These are phyloP conservation scores for Schrankia costaestrigalis DNA, from an alignment of 2,888 invertebrate species.

Conservation along the genomic window DNA sequence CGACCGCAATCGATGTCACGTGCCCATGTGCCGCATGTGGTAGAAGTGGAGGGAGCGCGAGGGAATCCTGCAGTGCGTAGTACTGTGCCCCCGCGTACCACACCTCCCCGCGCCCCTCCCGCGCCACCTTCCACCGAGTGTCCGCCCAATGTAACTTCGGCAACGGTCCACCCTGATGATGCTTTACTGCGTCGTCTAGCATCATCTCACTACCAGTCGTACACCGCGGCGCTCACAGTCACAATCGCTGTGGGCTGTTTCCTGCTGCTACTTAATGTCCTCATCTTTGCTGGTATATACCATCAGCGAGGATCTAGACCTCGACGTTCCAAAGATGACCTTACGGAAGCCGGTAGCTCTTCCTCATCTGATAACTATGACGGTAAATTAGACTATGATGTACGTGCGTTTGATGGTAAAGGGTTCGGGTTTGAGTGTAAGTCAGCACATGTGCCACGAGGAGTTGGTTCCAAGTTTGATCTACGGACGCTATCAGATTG, in stretches of 20 bases:
- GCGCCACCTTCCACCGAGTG: slow-evolving; percentile 85
- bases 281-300: slow-evolving; percentile 94
- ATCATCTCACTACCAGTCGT: slow-evolving; percentile 92
- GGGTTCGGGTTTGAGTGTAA: slow-evolving; percentile 80
- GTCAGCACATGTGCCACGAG: slow-evolving; percentile 76
- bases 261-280: slow-evolving; percentile 88
- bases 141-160: slow-evolving; percentile 81
- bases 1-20: slow-evolving; percentile 87
- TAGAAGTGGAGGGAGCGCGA: slow-evolving; percentile 60
- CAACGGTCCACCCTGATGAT: slow-evolving; percentile 80
- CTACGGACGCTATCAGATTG: slow-evolving; percentile 76
- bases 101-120: slow-evolving; percentile 64
- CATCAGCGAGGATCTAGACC: slow-evolving; percentile 88
- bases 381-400: slow-evolving; percentile 78
- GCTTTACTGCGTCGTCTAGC: slow-evolving; percentile 88
- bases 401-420: slow-evolving; percentile 76
- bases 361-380: slow-evolving; percentile 84
- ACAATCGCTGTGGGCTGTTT: slow-evolving; percentile 94
- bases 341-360: slow-evolving; percentile 86
- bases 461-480: slow-evolving; percentile 69
- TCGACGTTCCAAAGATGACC: slow-evolving; percentile 88
- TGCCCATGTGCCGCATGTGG: slow-evolving; percentile 81
- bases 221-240: slow-evolving; percentile 92
- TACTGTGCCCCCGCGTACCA: slow-evolving; percentile 70
- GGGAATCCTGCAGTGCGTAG: slow-evolving; percentile 44